These are phyloP conservation scores for Nymphalis polychloros DNA, from an alignment of 2,888 invertebrate genomes.

Conservation along the genomic window DNA sequence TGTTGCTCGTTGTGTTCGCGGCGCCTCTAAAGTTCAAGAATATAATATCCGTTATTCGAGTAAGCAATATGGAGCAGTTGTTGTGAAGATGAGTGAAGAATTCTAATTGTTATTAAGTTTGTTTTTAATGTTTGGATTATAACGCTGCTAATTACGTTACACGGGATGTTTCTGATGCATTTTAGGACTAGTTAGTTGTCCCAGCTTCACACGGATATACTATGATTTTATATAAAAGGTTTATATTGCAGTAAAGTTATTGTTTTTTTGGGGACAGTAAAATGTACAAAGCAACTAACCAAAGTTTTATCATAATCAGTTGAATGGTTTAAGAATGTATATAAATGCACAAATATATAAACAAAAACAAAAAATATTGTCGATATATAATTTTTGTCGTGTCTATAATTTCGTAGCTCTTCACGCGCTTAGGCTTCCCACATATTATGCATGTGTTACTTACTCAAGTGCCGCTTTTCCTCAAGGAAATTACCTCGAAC, in stretches of 20 bases:
- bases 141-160: background rate
- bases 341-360: too few relatives aligned
- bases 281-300: too few relatives aligned
- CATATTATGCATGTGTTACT: conserved; percentile 48
- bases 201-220: too few relatives aligned
- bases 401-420: background rate
- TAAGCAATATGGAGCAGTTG: conserved; percentile 30
- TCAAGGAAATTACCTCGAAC: conserved; percentile 51
- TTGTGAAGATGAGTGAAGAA: conserved; percentile 5
- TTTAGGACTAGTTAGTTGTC: too few relatives aligned
- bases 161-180: too few relatives aligned
- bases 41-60: conserved; percentile 47
- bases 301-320: too few relatives aligned
- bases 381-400: background rate
- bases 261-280: too few relatives aligned
- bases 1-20: conserved; percentile 9
- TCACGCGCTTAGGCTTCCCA: conserved; percentile 39
- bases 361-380: too few relatives aligned
- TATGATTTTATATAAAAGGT: too few relatives aligned
- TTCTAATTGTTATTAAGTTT: conserved; percentile 5
- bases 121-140: background rate
- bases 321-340: too few relatives aligned
- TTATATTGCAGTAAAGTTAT: too few relatives aligned
- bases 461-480: conserved; percentile 49
- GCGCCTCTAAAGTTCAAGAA: conserved; percentile 40